Base-by-base conservation (phyloP, 2,888 invertebrate genomes). In the Ophion costatus region DNA sequence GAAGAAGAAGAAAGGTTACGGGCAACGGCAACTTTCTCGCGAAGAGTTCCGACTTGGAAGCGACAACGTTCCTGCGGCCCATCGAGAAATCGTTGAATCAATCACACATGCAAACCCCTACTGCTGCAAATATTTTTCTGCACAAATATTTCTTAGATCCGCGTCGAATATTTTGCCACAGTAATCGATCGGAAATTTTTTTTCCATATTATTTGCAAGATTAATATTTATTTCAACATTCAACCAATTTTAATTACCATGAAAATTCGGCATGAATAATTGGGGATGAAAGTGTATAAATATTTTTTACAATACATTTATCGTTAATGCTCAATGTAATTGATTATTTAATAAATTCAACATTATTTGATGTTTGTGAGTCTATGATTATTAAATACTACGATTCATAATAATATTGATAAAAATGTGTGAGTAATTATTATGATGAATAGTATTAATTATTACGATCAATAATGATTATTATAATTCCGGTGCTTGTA, bases 11-110 rank as follows among this genome's bases (percentile, higher is more conserved):
- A 89, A 90, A 89, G 90, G 89, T 90, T 90, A 89, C 89, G 89
- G 89, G 73, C 89, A 87, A 91, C 92, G 89, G 73, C 89, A 87
- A 91, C 92, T 92, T 92, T 92, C 92, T 90, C 92, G 86, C 88
- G 14, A 86, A 87, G 85, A 88, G 80, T 81, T 87, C 77, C 83
- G 71, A 38, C 67, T 73, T 51, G 78, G 56, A 74, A 71, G 57
- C 67, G 69, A 67, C 63, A 57, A 73, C 38, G 17, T 74, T 78
- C 51, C 2, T 66, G 57, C 45, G 79, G 45, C 42, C 77, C 29
- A 77, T 70, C 80, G 75, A 80, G 74, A 82, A 82, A 83, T 82
- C 66, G 71, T 45, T 22, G 57, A 17, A 51, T 51, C 51, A 14
- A 51, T 51, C 1, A 51, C 17, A 14, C 51, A 14, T 51, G 51